These are phyloP conservation scores for Caradrina clavipalpis DNA, from an alignment of 2,888 invertebrate species.

Conservation along the genomic window DNA sequence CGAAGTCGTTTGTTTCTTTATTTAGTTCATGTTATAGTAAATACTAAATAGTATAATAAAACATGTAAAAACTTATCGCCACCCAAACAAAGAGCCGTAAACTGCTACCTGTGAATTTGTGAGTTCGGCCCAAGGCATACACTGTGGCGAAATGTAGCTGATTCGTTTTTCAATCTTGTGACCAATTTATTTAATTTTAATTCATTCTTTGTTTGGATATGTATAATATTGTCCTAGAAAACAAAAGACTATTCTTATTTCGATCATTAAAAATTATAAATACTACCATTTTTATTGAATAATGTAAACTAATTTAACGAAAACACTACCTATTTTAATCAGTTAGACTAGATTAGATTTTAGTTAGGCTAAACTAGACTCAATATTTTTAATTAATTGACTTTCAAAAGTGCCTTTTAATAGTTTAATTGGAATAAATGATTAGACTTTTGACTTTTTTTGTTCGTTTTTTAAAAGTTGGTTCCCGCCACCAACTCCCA, in stretches of 20 bases:
- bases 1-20: conserved; percentile 66
- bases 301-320: no score
- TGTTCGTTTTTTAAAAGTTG: conserved; percentile 7
- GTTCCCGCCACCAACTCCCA: conserved; percentile 64
- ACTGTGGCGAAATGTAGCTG: conserved; percentile 61
- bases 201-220: no score
- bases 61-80: conserved; percentile 84
- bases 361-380: no score
- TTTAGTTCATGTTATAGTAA: conserved; percentile 69
- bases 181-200: background rate
- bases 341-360: no score
- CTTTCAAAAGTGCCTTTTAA: no score
- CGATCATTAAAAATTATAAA: no score
- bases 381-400: no score
- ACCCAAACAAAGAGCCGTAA: conserved; percentile 85
- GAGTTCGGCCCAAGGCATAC: conserved; percentile 62
- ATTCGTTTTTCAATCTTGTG: background rate
- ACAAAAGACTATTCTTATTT: no score
- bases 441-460: no score
- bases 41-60: conserved; percentile 77
- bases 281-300: no score
- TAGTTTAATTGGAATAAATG: no score
- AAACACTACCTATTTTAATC: no score
- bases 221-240: background rate
- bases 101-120: conserved; percentile 83